Percentiles rank a stretch among this genome's conserved stretches.
These are phyloP conservation scores for Subacronicta megacephala DNA, from an alignment of 2,888 invertebrate genomes.

Conservation along the genomic window DNA sequence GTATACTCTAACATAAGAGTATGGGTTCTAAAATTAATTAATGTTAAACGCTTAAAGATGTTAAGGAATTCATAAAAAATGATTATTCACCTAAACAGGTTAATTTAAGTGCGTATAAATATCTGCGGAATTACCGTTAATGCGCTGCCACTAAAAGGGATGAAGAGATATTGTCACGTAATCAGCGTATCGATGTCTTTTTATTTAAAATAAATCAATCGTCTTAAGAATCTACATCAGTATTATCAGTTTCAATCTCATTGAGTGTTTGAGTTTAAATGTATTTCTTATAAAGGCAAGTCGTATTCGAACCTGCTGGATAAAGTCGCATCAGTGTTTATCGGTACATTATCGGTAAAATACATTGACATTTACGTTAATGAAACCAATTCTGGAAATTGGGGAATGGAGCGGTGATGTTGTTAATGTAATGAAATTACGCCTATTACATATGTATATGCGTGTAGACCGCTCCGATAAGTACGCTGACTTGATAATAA, in stretches of 20 bases:
- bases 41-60: constrained; percentile 5
- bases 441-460: constrained; percentile 39
- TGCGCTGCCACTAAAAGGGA: constrained; percentile 41
- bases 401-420: constrained; percentile 39
- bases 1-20: constrained; percentile 1
- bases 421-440: constrained; percentile 51
- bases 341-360: constrained; percentile 68
- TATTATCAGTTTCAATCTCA: constrained; percentile 67
- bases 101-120: constrained; percentile 40
- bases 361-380: constrained; percentile 63
- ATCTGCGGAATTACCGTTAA: constrained; percentile 46
- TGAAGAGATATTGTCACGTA: constrained; percentile 57
- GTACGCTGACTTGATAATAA: constrained; percentile 28
- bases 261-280: constrained; percentile 61
- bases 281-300: constrained; percentile 67
- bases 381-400: constrained; percentile 57
- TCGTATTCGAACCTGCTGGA: constrained; percentile 57
- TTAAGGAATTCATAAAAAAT: constrained; percentile 5
- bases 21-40: constrained; percentile 8
- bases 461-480: constrained; percentile 30
- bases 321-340: constrained; percentile 68
- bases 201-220: constrained; percentile 73
- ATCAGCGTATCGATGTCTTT: constrained; percentile 65
- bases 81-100: constrained; percentile 16
- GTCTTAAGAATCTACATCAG: constrained; percentile 68